Evolutionary conservation across 2,888 invertebrate species (phyloP).

Genomic region (Callyntrura guangdongensis): DNA sequence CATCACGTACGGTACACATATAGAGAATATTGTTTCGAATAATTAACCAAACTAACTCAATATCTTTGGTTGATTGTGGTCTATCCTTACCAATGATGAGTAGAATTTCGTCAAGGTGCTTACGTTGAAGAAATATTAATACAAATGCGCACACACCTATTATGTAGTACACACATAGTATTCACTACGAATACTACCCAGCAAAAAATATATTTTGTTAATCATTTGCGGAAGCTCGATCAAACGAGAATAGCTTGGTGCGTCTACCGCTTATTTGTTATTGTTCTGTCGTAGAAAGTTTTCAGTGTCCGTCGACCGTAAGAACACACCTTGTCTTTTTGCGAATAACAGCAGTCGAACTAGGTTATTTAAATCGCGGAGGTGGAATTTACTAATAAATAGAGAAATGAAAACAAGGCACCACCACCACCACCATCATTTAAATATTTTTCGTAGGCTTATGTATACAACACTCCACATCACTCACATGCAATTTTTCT

Average conservation of each 20-base stretch:
- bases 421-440: conserved; percentile 25
- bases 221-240: background rate
- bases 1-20: too few species aligned
- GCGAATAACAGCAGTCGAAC: conserved; percentile 35
- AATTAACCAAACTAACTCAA: background rate
- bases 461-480: background rate
- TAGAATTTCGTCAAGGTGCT: too few species aligned
- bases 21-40: background rate
- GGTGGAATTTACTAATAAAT: conserved; percentile 74
- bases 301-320: background rate
- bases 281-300: conserved; percentile 38
- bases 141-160: too few species aligned
- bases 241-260: background rate
- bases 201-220: background rate
- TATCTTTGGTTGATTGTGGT: background rate
- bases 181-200: background rate
- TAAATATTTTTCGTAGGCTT: conserved; percentile 44
- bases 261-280: background rate
- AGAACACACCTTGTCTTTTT: conserved; percentile 51
- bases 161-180: background rate
- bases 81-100: background rate
- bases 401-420: conserved; percentile 70
- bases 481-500: conserved; percentile 12
- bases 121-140: background rate
- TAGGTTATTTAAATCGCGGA: conserved; percentile 69